Percentiles rank a stretch among this genome's conserved stretches.
phyloP scores from a whole-genome alignment of 30 jellyfish, hydroid and myxozoan genomes.

The Nemopilema nomurai region DNA sequence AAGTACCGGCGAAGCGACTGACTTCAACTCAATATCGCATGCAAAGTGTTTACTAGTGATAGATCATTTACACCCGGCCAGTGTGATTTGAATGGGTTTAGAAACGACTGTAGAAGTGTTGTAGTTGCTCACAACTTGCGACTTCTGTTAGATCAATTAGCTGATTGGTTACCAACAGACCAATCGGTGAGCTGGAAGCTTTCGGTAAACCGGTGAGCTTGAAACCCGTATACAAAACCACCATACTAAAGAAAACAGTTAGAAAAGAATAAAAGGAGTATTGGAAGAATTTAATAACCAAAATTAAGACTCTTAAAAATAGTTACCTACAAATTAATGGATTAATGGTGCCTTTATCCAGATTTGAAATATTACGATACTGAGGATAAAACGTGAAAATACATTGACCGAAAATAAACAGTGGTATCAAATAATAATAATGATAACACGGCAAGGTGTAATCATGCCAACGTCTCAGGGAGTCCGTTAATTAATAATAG shows the following conservation, averaged over 20 bases:
- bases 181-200: too few species aligned
- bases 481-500: too few species aligned
- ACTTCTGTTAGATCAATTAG: too few species aligned
- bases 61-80: neutral
- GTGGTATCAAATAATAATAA: neutral
- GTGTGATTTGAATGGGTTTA: neutral
- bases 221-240: too few species aligned
- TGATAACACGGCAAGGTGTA: neutral
- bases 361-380: neutral
- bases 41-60: neutral
- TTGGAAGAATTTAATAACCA: neutral
- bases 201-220: too few species aligned
- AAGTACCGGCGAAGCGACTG: neutral
- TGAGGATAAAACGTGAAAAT: neutral
- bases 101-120: too few species aligned
- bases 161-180: too few species aligned
- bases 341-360: neutral
- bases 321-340: neutral
- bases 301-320: neutral
- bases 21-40: neutral
- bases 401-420: neutral
- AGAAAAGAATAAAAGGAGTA: neutral
- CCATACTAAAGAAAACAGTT: neutral
- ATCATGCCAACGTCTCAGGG: neutral
- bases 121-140: too few species aligned